Evolutionary conservation across 2,797 vertebrate genomes (phyloP), one percentile per base, ranked within the genome.

Genomic region (Alexandromys oeconomus): DNA sequence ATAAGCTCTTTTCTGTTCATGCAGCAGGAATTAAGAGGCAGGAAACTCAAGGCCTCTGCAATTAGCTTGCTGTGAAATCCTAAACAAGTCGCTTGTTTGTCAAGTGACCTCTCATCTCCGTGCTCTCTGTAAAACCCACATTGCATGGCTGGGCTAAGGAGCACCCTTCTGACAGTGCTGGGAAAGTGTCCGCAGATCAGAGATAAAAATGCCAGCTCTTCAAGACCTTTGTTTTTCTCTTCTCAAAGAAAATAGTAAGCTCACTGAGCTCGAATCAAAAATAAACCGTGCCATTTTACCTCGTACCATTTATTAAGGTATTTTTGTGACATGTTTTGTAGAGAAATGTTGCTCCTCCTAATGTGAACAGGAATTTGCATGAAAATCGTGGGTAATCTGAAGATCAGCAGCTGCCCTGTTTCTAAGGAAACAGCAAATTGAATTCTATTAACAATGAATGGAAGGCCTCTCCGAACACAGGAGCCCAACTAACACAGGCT

Each of bases 1-100:
- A 87, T 93, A 95, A 92, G 92, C 87, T 40, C 82, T 95, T 94
- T 97, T 92, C 74, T 90, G 82, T 96, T 96, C 96, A 92, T 96
- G 89, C 84, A 89, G 91, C 1, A 2, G 59, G 89, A 89, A 71
- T 93, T 92, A 92, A 96, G 84, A 96, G 34, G 93, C 93, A 96
- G 92, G 95, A 97, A 97, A 96, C 91, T 92, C 85, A 89, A 94
- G 74, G 34, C n/a, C 88, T 97, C 93, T 89, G 65, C 89, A 97
- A 97, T 97, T 94, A 97, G 46, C 79, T 89, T 97, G 85, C 87
- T 96, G 65, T 93, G 93, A 97, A 96, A 97, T 78, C 97, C 65
- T 96, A 92, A 95, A 95, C 94, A 95, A 97, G 94, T 88, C 63
- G 48, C 74, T 97, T 95, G 84, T 93, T 97, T 89, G 88, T 92